phyloP scores from a whole-genome alignment of 2,797 vertebrate genomes.

The Gymnodraco acuticeps region DNA sequence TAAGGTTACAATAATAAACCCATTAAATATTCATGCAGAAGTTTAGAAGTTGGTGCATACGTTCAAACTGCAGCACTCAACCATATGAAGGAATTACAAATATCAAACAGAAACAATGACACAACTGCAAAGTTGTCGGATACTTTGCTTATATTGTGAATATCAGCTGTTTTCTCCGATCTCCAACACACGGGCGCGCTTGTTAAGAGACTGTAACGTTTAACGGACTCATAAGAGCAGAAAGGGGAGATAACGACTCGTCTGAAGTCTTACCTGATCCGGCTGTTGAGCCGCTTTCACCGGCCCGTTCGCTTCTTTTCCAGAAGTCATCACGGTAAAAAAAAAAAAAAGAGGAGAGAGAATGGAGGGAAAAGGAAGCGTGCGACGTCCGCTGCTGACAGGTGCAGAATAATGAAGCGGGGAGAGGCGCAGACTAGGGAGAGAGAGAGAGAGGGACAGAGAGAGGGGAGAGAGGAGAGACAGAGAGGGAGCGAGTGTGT shows the following conservation, averaged over 20 bases:
- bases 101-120: neutral
- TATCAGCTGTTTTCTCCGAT: constrained; percentile 6
- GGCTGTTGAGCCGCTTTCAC: constrained; percentile 89
- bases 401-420: constrained; percentile 66
- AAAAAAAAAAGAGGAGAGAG: constrained; percentile 34
- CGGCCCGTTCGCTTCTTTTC: constrained; percentile 89
- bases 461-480: neutral
- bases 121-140: neutral
- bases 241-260: neutral
- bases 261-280: constrained; percentile 88
- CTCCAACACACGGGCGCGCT: neutral
- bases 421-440: constrained; percentile 12
- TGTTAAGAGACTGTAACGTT: neutral
- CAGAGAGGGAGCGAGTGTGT: neutral
- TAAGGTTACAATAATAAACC: constrained; percentile 45
- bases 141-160: neutral
- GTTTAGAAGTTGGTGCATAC: constrained; percentile 41
- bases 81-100: neutral
- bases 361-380: constrained; percentile 1
- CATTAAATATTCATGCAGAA: constrained; percentile 64
- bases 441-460: constrained; percentile 12
- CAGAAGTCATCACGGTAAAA: constrained; percentile 90
- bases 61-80: neutral
- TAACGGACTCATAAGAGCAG: neutral
- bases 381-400: constrained; percentile 66